Evolutionary conservation across 2,888 invertebrate species (phyloP), one percentile per base, ranked within the genome.

Genomic region (Gymnoscelis rufifasciata): DNA sequence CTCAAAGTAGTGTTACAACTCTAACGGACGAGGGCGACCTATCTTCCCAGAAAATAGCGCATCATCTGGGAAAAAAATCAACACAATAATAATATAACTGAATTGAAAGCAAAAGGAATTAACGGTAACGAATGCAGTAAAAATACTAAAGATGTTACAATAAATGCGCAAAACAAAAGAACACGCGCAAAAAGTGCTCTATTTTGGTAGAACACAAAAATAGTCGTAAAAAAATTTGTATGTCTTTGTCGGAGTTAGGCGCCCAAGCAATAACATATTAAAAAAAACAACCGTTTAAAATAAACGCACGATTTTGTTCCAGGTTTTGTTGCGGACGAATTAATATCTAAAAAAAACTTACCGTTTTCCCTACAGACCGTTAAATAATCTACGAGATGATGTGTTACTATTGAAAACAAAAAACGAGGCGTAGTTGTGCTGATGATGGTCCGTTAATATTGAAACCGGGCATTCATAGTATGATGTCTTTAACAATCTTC

Each of bases 191-290:
- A 47, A 56, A 52, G 54, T 71, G 75, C 67, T 76, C 76, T 64
- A 76, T 68, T 71, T 72, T 59, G 50, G 54, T 57, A 50, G 38
- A 46, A 52, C 52, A 66, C 64, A 52, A 53, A 43, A 55, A 47
- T 53, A 44, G 58, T 59, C 63, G 55, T 75, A 72, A 77, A 76
- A 74, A 73, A 71, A 68, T 66, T 61, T 65, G 68, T 78, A 79
- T 79, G 82, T 75, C 70, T 75, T 65, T 67, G 70, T 59, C 53
- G 53, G 52, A 40, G 45, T 42, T 47, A 40, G 39, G 52, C 50
- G 46, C 38, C 50, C 50, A 50, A 52, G 48, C 47, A 57, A 47
- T 58, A 57, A 54, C 61, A 54, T 60, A 53, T 52, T 57, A 59
- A 62, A 70, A 71, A 74, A 66, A 59, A 61, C 78, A 78, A 74